These are phyloP conservation scores for Solea senegalensis DNA, from an alignment of 2,113 vertebrate genomes.

Conservation along the genomic window DNA sequence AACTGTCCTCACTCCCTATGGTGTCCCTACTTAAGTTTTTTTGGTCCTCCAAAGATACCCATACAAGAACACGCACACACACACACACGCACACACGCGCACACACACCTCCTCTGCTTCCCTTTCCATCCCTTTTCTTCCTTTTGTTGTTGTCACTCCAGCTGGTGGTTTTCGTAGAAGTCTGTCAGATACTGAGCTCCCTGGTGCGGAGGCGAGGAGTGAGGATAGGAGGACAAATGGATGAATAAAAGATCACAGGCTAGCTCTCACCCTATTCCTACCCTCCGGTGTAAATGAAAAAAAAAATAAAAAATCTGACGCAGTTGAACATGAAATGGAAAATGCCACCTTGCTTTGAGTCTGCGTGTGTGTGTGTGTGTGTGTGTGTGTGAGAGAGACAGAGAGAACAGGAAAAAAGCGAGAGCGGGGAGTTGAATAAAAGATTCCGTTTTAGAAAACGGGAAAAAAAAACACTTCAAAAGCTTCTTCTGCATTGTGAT, in stretches of 20 bases:
- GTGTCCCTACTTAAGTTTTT: too few species aligned
- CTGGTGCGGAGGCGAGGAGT: slow-evolving; percentile 68
- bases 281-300: slow-evolving; percentile 18
- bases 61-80: background rate
- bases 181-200: slow-evolving; percentile 68
- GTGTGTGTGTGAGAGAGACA: background rate
- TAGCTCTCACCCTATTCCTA: slow-evolving; percentile 48
- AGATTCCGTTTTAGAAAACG: background rate
- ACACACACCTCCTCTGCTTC: slow-evolving; percentile 10
- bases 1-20: too few species aligned
- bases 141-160: slow-evolving; percentile 68
- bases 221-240: slow-evolving; percentile 56
- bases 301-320: slow-evolving; percentile 20
- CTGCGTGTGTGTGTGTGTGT: background rate
- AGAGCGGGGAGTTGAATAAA: background rate
- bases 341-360: slow-evolving; percentile 11
- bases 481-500: background rate
- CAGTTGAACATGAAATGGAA: slow-evolving; percentile 51
- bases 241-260: slow-evolving; percentile 79
- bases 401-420: background rate
- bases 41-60: too few species aligned
- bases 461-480: slow-evolving; percentile 27
- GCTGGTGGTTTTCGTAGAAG: slow-evolving; percentile 66
- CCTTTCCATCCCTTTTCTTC: background rate
- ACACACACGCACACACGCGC: too few species aligned